phyloP scores from a whole-genome alignment of 2,113 vertebrate species.

The Sarotherodon lohbergeri region DNA sequence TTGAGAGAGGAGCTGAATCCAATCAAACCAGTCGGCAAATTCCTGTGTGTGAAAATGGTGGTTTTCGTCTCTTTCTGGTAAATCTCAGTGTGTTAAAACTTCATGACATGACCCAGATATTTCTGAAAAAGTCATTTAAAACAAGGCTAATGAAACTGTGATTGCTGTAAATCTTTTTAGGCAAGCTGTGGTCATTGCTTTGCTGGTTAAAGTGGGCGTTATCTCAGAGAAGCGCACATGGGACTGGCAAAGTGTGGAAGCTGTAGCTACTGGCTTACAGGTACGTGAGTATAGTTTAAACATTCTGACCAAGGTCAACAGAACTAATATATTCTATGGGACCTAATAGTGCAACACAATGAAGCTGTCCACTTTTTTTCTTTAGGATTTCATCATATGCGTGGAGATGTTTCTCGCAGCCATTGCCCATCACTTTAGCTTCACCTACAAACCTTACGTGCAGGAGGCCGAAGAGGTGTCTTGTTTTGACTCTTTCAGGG shows the following conservation, averaged over 20 bases:
- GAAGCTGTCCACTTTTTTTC: background rate
- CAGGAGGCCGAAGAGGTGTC: conserved; percentile 94
- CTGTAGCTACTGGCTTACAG: conserved; percentile 94
- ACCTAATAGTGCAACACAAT: background rate
- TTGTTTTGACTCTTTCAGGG: conserved; percentile 95
- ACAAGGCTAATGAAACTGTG: background rate
- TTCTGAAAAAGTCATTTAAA: background rate
- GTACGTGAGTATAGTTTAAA: conserved; percentile 51
- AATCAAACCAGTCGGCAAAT: conserved; percentile 95
- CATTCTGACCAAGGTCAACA: background rate
- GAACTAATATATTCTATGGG: background rate
- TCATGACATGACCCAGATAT: background rate
- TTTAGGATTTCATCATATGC: conserved; percentile 95
- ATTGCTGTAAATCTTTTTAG: conserved; percentile 54
- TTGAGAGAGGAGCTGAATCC: conserved; percentile 90
- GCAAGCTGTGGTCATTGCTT: conserved; percentile 93
- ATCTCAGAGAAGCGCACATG: conserved; percentile 89
- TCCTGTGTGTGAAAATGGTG: conserved; percentile 97
- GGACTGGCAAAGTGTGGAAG: conserved; percentile 95
- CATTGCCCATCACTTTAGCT: conserved; percentile 95
- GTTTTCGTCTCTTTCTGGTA: conserved; percentile 99
- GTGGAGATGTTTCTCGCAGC: conserved; percentile 98
- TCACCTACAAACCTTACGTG: conserved; percentile 96
- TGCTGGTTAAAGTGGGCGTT: conserved; percentile 92
- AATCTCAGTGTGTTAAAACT: conserved; percentile 26